Percentiles rank a stretch among this genome's conserved stretches.
phyloP scores from a whole-genome alignment of 2,888 invertebrate species.

The Podabrus alpinus region DNA sequence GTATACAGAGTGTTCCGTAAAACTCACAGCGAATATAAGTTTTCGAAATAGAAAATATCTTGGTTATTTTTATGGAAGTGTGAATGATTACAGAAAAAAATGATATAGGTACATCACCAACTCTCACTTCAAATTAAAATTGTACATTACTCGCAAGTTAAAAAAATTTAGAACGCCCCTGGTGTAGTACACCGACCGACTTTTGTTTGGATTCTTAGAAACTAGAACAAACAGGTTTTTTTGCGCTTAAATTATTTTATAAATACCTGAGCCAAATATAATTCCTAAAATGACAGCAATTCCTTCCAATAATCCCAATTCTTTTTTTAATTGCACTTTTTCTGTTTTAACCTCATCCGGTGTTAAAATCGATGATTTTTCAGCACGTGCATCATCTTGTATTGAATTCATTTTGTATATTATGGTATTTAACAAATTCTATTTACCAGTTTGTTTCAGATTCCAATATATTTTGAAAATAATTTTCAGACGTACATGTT shows the following conservation, averaged over 20 bases:
- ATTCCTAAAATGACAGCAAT: slow-evolving; percentile 93
- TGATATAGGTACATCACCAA: no score
- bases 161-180: not conserved
- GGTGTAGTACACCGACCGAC: not conserved
- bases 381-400: slow-evolving; percentile 36
- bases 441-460: not conserved
- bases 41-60: no score
- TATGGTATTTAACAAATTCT: not conserved
- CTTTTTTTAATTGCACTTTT: slow-evolving; percentile 81
- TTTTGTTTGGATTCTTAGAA: not conserved
- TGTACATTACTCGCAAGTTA: not conserved
- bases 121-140: no score
- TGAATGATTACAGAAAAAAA: no score
- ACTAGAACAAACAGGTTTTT: not conserved
- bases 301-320: slow-evolving; percentile 87
- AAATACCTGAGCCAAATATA: slow-evolving; percentile 85
- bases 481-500: not conserved
- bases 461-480: not conserved
- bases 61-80: no score
- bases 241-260: not conserved
- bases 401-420: not conserved
- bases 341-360: slow-evolving; percentile 33
- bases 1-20: no score
- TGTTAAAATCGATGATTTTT: slow-evolving; percentile 53
- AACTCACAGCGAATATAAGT: no score